Evolutionary conservation across 2,888 invertebrate genomes (phyloP).

Genomic region (Mesoligia furuncula): DNA sequence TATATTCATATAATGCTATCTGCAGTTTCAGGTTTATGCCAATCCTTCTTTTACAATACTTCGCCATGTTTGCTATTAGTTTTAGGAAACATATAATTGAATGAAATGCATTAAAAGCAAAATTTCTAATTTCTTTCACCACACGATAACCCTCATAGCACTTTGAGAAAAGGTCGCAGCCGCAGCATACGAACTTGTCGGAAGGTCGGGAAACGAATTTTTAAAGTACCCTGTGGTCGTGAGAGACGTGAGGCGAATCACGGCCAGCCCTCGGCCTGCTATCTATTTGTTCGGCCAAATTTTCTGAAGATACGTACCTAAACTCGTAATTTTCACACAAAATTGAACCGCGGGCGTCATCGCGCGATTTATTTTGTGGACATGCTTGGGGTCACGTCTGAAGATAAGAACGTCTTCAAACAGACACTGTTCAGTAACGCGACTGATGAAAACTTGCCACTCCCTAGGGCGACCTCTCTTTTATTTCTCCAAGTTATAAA

Average conservation of each 20-base stretch:
- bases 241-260: constrained; percentile 82
- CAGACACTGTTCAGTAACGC: constrained; percentile 72
- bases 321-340: constrained; percentile 83
- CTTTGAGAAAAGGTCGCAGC: constrained; percentile 69
- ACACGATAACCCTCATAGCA: constrained; percentile 62
- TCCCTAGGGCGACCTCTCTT: constrained; percentile 77
- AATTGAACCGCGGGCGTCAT: constrained; percentile 83
- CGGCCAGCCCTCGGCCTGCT: constrained; percentile 70
- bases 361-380: constrained; percentile 82
- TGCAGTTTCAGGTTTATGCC: background rate
- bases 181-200: constrained; percentile 61
- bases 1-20: background rate
- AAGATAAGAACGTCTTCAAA: constrained; percentile 77
- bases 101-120: constrained; percentile 28
- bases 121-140: constrained; percentile 66
- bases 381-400: constrained; percentile 77
- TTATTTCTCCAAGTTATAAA: constrained; percentile 84
- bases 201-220: constrained; percentile 75
- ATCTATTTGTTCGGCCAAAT: constrained; percentile 72
- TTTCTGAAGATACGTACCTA: constrained; percentile 69
- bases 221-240: constrained; percentile 79
- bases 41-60: background rate
- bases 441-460: constrained; percentile 78
- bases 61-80: constrained; percentile 2
- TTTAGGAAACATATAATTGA: constrained; percentile 37